phyloP scores from a whole-genome alignment of 2,888 invertebrate genomes.

The Nephrotoma guestfalica region DNA sequence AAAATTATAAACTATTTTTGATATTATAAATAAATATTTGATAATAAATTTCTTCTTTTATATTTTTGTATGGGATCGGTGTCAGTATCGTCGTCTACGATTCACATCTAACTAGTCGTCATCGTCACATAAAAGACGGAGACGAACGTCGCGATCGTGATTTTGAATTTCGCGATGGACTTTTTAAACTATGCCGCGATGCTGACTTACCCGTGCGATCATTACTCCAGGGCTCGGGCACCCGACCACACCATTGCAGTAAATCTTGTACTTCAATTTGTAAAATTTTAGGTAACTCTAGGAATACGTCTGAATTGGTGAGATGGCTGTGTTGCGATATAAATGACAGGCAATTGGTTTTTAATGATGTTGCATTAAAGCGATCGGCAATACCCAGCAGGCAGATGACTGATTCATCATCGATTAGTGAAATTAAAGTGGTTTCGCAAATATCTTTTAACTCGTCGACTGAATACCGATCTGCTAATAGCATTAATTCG shows the following conservation, averaged over 20 bases:
- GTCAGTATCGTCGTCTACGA: neutral
- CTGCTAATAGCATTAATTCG: conserved; percentile 47
- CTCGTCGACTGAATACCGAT: conserved; percentile 45
- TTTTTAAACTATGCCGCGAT: conserved; percentile 23
- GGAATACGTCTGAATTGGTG: conserved; percentile 25
- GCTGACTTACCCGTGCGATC: conserved; percentile 16
- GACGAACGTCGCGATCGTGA: conserved; percentile 27
- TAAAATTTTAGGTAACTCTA: conserved; percentile 23
- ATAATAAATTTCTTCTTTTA: neutral
- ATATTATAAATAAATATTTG: neutral
- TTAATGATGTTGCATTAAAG: conserved; percentile 37
- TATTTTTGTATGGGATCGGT: neutral
- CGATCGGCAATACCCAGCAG: conserved; percentile 51
- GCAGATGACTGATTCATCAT: conserved; percentile 47
- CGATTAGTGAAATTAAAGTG: conserved; percentile 41
- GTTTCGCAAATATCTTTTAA: conserved; percentile 48
- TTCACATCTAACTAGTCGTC: conserved; percentile 11
- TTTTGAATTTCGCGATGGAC: conserved; percentile 21
- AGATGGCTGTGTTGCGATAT: conserved; percentile 24
- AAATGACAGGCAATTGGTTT: conserved; percentile 26
- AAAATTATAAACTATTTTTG: neutral
- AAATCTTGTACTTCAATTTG: conserved; percentile 27
- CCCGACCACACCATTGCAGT: conserved; percentile 27
- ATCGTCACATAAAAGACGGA: conserved; percentile 26
- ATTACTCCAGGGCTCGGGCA: conserved; percentile 25